phyloP scores from a whole-genome alignment of 1,140 invertebrate species.

The Tetraneura akinire region DNA sequence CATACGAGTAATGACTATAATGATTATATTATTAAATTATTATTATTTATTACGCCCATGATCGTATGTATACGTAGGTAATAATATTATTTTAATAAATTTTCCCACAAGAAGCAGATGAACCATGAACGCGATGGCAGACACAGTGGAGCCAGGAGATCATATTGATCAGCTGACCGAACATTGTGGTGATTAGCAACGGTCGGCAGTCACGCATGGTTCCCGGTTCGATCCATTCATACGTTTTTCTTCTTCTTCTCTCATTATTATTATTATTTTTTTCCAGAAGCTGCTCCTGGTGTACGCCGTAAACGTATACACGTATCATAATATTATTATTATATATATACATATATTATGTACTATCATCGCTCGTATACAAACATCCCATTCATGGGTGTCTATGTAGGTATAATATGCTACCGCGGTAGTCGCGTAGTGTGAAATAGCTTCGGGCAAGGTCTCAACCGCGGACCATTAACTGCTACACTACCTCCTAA shows the following conservation, averaged over 20 bases:
- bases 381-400: slow-evolving; percentile 47
- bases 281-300: slow-evolving; percentile 29
- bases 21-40: not conserved
- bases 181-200: slow-evolving; percentile 44
- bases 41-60: not conserved
- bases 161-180: slow-evolving; percentile 49
- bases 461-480: slow-evolving; percentile 38
- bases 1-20: too few relatives aligned
- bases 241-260: slow-evolving; percentile 8
- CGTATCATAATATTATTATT: not conserved
- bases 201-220: slow-evolving; percentile 46
- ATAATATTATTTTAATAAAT: slow-evolving; percentile 32
- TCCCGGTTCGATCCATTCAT: slow-evolving; percentile 48
- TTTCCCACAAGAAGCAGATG: slow-evolving; percentile 44
- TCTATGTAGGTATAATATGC: too few relatives aligned
- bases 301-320: too few relatives aligned
- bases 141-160: slow-evolving; percentile 34
- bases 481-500: slow-evolving; percentile 38
- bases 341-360: too few relatives aligned
- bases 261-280: not conserved
- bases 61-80: too few relatives aligned
- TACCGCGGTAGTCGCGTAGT: slow-evolving; percentile 17
- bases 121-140: slow-evolving; percentile 35
- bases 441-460: slow-evolving; percentile 43
- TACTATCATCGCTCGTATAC: too few relatives aligned